These are phyloP conservation scores for Ranitomeya imitator DNA, from an alignment of 2,113 vertebrate species.

Conservation along the genomic window DNA sequence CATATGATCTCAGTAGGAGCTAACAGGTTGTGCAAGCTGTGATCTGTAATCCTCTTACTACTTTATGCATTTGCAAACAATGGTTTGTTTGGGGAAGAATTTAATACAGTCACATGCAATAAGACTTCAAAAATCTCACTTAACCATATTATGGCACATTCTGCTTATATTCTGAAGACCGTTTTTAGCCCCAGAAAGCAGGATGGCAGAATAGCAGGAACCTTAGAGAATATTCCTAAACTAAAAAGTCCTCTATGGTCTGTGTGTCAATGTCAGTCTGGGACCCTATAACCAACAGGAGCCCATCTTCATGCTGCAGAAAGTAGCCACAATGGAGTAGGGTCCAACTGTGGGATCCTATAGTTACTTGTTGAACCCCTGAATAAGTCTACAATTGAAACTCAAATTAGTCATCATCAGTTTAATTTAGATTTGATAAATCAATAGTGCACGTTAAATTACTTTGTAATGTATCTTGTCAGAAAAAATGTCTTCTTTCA, in stretches of 20 bases:
- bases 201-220: background rate
- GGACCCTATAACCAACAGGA: too few species aligned
- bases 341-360: background rate
- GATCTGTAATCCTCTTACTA: conserved; percentile 73
- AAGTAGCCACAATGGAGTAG: background rate
- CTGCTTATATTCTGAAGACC: background rate
- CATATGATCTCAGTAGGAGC: conserved; percentile 5
- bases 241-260: background rate
- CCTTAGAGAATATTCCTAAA: too few species aligned
- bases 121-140: conserved; percentile 64
- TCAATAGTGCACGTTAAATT: too few species aligned
- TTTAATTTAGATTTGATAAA: too few species aligned
- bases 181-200: background rate
- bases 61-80: conserved; percentile 70
- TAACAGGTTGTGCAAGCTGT: conserved; percentile 66
- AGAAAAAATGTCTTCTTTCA: too few species aligned
- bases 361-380: background rate
- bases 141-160: conserved; percentile 58
- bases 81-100: conserved; percentile 69
- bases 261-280: background rate
- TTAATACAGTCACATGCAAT: conserved; percentile 67
- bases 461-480: too few species aligned
- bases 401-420: background rate
- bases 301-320: background rate
- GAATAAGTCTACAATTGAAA: background rate